These are phyloP conservation scores for Metopia argyrocephala DNA, from an alignment of 2,888 invertebrate genomes.

Conservation along the genomic window DNA sequence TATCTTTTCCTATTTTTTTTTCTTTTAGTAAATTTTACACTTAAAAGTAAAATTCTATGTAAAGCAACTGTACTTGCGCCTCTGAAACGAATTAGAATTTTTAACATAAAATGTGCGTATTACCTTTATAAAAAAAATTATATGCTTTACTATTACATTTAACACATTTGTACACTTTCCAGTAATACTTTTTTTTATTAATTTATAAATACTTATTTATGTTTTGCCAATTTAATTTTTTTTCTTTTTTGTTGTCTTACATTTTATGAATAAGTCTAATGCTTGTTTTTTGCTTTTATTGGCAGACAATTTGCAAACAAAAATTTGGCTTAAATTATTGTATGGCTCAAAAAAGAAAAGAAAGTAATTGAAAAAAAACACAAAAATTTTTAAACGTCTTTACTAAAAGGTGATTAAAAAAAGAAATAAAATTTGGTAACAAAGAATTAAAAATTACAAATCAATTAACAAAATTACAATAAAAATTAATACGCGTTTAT, in stretches of 20 bases:
- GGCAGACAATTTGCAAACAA: slow-evolving; percentile 44
- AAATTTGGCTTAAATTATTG: slow-evolving; percentile 18
- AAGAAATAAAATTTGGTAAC: neutral
- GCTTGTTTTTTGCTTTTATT: slow-evolving; percentile 5
- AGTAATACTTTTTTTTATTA: neutral
- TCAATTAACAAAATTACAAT: neutral
- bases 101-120: slow-evolving; percentile 47
- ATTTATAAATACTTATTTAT: neutral
- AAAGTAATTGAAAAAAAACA: neutral
- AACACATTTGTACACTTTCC: neutral
- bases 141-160: neutral
- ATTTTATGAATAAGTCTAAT: no score
- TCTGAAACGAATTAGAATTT: slow-evolving; percentile 32
- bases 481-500: neutral
- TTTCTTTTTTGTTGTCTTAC: neutral
- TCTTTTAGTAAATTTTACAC: slow-evolving; percentile 64
- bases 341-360: slow-evolving; percentile 14
- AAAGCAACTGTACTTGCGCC: slow-evolving; percentile 62
- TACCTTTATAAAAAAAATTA: neutral
- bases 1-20: slow-evolving; percentile 17
- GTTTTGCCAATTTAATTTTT: slow-evolving; percentile 31
- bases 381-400: neutral
- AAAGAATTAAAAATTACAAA: slow-evolving; percentile 4
- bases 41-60: slow-evolving; percentile 56
- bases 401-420: neutral